phyloP scores from a whole-genome alignment of 2,888 invertebrate genomes.

The Aricia artaxerxes region DNA sequence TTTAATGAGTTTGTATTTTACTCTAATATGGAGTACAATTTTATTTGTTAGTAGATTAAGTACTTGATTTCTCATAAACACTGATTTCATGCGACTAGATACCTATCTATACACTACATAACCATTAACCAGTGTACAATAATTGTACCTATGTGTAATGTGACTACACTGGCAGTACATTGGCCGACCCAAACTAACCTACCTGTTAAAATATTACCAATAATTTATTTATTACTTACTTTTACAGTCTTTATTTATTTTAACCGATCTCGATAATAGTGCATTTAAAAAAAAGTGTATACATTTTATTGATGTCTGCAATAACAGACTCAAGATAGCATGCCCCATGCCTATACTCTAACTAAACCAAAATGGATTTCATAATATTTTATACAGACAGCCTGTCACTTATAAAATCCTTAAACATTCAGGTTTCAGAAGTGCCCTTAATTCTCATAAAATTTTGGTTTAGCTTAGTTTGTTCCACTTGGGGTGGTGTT shows the following conservation, averaged over 20 bases:
- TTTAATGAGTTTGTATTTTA: too few relatives aligned
- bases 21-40: too few relatives aligned
- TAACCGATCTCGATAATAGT: conserved; percentile 10
- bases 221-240: conserved; percentile 24
- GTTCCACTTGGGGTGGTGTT: background rate
- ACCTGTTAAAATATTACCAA: conserved; percentile 21
- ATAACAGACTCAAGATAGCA: conserved; percentile 12
- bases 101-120: background rate
- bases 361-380: background rate
- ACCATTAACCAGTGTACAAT: background rate
- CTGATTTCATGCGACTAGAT: background rate
- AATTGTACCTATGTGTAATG: background rate
- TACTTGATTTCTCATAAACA: background rate
- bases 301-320: conserved; percentile 12
- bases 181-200: background rate
- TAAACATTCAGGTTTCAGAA: background rate
- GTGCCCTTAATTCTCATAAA: background rate
- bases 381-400: background rate
- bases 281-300: conserved; percentile 23
- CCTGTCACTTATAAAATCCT: too few relatives aligned
- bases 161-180: conserved; percentile 21
- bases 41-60: too few relatives aligned
- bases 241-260: conserved; percentile 26
- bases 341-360: background rate
- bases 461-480: background rate